Base-by-base conservation (phyloP, 92 coral and sea anemone genomes). In the Hydrozoanthus gracilis region DNA sequence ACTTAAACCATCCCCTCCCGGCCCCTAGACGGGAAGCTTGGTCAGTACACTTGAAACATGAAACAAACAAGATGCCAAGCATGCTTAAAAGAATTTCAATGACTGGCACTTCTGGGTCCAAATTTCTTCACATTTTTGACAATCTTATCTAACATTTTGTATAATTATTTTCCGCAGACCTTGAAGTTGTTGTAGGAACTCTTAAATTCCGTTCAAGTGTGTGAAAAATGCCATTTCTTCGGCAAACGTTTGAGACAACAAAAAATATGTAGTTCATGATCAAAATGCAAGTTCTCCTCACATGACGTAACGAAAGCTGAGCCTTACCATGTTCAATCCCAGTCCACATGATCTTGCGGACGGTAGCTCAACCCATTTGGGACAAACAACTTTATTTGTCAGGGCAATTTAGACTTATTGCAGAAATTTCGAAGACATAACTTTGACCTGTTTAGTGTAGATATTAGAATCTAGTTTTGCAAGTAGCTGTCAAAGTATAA, bases 321-420 rank as follows among this genome's bases (percentile, higher is more conserved):
- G 54, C 44, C 52, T 39, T 55, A 15, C 72, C 51, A 79, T 80
- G 85, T 49, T 80, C 73, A 16, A 35, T 48, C 85, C 85, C 85
- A 80, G 85, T 80, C 85, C 56, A 80, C 85, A 64, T 80, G 85
- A 65, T 80, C 85, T 64, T 80, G 85, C 74, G 69, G 73, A 64
- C 27, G 48, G 45, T 12, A 80, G 74, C 64, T 80, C 50, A 70
- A 65, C 73, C 64, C 85, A 65, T 80, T 80, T 65, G 74, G 74
- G 85, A 80, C 85, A 80, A 80, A 80, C 74, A 80, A 47, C 35
- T 80, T 49, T 11, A 51, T 78, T 62, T 62, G 56, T 79, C 47
- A 48, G 73, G 73, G 60, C 73, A 51, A 15, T 65, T 80, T 80
- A 45, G 73, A 4, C 39, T 4, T 16, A 16, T 47, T 47, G 46